phyloP scores from a whole-genome alignment of 1,140 invertebrate species.

The Planococcus citri region DNA sequence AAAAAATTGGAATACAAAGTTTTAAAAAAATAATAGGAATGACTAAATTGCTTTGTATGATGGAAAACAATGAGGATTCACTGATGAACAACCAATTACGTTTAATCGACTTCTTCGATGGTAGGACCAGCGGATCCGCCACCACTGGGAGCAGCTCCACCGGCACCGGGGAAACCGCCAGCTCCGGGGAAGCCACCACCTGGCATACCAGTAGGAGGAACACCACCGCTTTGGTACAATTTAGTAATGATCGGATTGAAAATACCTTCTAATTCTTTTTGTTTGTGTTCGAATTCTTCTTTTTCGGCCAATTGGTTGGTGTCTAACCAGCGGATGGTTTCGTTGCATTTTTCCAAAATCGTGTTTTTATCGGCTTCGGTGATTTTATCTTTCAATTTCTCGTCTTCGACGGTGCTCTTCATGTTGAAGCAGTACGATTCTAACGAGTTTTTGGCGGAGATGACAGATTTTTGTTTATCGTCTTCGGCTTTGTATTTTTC shows the following conservation, averaged over 20 bases:
- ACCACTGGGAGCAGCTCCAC: constrained; percentile 40
- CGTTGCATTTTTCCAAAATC: constrained; percentile 82
- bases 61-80: not conserved
- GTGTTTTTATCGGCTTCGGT: constrained; percentile 70
- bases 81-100: constrained; percentile 33
- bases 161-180: constrained; percentile 27
- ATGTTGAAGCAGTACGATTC: constrained; percentile 97
- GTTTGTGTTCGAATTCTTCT: constrained; percentile 86
- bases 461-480: constrained; percentile 74
- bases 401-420: constrained; percentile 82
- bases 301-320: constrained; percentile 82
- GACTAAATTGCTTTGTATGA: not conserved
- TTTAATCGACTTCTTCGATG: constrained; percentile 89
- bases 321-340: constrained; percentile 89
- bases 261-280: constrained; percentile 71
- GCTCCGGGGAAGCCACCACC: constrained; percentile 41
- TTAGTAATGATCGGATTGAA: constrained; percentile 80
- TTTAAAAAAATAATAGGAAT: not conserved
- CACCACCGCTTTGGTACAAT: constrained; percentile 61
- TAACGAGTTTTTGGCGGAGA: constrained; percentile 75
- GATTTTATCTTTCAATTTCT: constrained; percentile 82
- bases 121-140: constrained; percentile 61
- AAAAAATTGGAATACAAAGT: constrained; percentile 34
- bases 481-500: constrained; percentile 88
- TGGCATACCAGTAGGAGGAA: constrained; percentile 47